Base-by-base conservation (phyloP, 1,140 invertebrate species). In the Spodoptera frugiperda region DNA sequence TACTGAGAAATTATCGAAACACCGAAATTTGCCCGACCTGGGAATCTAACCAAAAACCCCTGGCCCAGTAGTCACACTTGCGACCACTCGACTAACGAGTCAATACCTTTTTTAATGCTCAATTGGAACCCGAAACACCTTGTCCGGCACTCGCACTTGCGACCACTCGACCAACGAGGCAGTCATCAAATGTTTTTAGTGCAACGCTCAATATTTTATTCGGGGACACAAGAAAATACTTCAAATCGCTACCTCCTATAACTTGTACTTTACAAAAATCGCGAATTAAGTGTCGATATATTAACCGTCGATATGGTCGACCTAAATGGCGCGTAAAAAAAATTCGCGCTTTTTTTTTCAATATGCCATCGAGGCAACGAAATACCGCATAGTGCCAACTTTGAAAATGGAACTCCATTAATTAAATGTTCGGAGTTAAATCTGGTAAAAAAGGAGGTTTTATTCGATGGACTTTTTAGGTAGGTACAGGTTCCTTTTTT, bases 221-320 rank as follows among this genome's bases (percentile, higher is more conserved):
- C n/a, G n/a, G n/a, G n/a, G n/a, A n/a, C n/a, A n/a, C n/a, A n/a
- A n/a, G n/a, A n/a, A n/a, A n/a, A n/a, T n/a, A n/a, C n/a, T n/a
- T n/a, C n/a, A n/a, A 39, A 12, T 61, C 17, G 14, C 14, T 39
- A 10, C n/a, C 14, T 46, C 44, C 57, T 49, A 3, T 55, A 54
- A 79, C 49, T 79, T 77, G 17, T 10, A 30, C 77, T 73, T 68
- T 19, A 25, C 30, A 10, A 39, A 74, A 79, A 77, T 78, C 59
- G 39, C 53, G 75, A 78, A 83, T 82, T 78, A 82, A 79, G 81
- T 79, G 59, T 72, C 74, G 80, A 85, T 87, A 84, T 85, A 84
- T 82, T 82, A 82, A 85, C 75, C 78, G 68, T 51, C 77, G 72
- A 83, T 80, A 78, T 79, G 72, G 79, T 73, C 71, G 75, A 65